Percentiles rank a stretch among this genome's conserved stretches.
Evolutionary conservation across 2,888 invertebrate genomes (phyloP).

Genomic region (Drosophila meridiana): DNA sequence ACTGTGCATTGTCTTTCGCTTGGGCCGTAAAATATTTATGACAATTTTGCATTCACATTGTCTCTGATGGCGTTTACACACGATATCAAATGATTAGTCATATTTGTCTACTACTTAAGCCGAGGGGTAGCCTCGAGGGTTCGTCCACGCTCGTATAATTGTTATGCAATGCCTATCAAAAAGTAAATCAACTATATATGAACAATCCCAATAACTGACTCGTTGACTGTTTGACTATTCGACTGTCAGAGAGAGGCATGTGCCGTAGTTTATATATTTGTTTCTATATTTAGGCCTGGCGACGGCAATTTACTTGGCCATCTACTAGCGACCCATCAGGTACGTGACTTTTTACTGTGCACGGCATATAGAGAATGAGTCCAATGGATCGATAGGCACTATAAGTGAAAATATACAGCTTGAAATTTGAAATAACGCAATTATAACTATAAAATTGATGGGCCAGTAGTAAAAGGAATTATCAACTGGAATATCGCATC

Average conservation of each 20-base stretch:
- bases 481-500: background rate
- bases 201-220: slow-evolving; percentile 14
- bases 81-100: slow-evolving; percentile 65
- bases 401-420: slow-evolving; percentile 33
- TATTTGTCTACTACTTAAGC: slow-evolving; percentile 19
- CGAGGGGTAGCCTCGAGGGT: background rate
- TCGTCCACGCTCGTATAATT: slow-evolving; percentile 30
- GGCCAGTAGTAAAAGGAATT: background rate
- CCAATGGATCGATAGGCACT: slow-evolving; percentile 58
- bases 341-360: slow-evolving; percentile 53
- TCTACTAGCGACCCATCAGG: slow-evolving; percentile 11
- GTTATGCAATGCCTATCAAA: slow-evolving; percentile 56
- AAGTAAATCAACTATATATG: slow-evolving; percentile 19
- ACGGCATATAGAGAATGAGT: slow-evolving; percentile 41
- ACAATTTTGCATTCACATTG: slow-evolving; percentile 45
- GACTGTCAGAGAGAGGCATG: slow-evolving; percentile 19
- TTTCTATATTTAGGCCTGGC: slow-evolving; percentile 48
- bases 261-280: slow-evolving; percentile 35
- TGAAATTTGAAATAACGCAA: slow-evolving; percentile 24
- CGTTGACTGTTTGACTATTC: slow-evolving; percentile 1
- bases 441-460: background rate
- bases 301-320: slow-evolving; percentile 36
- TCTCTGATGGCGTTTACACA: slow-evolving; percentile 53
- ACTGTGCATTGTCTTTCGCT: slow-evolving; percentile 26
- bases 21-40: slow-evolving; percentile 48